These are phyloP conservation scores for Malurus alboscapulatus DNA, from an alignment of 2,113 vertebrate species.

Conservation along the genomic window DNA sequence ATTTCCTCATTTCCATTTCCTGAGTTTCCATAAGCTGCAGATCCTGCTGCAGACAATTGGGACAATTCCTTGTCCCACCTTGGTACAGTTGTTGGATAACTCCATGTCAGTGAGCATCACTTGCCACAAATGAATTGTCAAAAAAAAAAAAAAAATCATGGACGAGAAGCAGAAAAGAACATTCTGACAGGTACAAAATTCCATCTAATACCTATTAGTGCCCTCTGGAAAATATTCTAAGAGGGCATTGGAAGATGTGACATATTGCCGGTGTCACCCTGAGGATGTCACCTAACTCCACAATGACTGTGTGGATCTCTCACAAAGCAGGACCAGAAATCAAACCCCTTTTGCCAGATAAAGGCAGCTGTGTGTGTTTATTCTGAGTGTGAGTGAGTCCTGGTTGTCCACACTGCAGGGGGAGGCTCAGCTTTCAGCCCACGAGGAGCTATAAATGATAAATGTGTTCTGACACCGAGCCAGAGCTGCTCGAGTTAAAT, in stretches of 20 bases:
- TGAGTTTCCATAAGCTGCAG: background rate
- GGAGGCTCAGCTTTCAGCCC: background rate
- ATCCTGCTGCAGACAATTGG: background rate
- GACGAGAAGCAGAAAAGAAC: background rate
- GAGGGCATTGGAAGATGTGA: background rate
- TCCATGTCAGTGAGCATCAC: background rate
- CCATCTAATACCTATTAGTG: background rate
- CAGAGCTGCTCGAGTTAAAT: background rate
- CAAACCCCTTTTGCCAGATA: background rate
- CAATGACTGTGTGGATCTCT: background rate
- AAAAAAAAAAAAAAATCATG: background rate
- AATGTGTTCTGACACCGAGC: background rate
- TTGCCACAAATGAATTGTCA: background rate
- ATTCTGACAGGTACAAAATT: background rate
- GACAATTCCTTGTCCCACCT: background rate
- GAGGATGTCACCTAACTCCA: background rate
- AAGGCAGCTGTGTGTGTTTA: background rate
- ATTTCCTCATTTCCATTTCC: background rate
- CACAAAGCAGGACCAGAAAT: background rate
- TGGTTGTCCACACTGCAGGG: background rate
- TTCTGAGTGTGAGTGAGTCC: background rate
- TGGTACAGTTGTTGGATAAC: background rate
- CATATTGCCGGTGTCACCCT: background rate
- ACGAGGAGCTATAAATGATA: background rate
- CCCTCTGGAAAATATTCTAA: background rate